These are phyloP conservation scores for Philaethria dido DNA, from an alignment of 2,888 invertebrate species.

Conservation along the genomic window DNA sequence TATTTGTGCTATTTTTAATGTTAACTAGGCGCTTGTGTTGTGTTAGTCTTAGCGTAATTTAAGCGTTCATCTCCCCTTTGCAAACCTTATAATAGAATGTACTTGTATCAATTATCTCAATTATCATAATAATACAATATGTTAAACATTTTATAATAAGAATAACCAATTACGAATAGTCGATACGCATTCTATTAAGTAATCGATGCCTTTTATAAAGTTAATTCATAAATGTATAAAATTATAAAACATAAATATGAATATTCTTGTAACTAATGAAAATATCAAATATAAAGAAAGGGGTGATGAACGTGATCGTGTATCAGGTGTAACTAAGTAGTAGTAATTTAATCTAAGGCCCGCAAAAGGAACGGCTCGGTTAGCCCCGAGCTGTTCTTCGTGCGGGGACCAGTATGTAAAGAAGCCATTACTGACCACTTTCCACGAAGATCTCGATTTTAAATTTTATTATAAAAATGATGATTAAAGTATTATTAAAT, in stretches of 20 bases:
- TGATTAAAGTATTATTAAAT: conserved; percentile 12
- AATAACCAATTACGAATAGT: conserved; percentile 20
- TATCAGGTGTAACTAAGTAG: conserved; percentile 65
- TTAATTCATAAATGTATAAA: conserved; percentile 20
- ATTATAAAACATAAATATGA: conserved; percentile 15
- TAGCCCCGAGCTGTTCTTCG: conserved; percentile 40
- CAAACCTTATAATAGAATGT: conserved; percentile 17
- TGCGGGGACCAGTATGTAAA: conserved; percentile 46
- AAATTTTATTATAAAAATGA: conserved; percentile 10
- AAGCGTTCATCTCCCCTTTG: conserved; percentile 57
- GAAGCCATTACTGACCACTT: conserved; percentile 44
- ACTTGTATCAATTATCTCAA: conserved; percentile 19
- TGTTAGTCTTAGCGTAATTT: conserved; percentile 68
- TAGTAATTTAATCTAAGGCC: conserved; percentile 66
- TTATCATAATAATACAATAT: conserved; percentile 27
- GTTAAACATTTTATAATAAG: conserved; percentile 18
- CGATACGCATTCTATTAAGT: conserved; percentile 27
- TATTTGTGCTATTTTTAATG: conserved; percentile 75
- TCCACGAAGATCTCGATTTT: background rate
- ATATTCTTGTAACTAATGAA: conserved; percentile 20
- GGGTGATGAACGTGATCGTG: conserved; percentile 60
- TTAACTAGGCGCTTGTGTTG: conserved; percentile 79
- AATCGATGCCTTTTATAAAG: conserved; percentile 25
- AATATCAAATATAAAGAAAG: conserved; percentile 43
- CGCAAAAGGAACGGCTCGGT: conserved; percentile 33